phyloP scores from a whole-genome alignment of 2,888 invertebrate genomes.

The Lithosia quadra region DNA sequence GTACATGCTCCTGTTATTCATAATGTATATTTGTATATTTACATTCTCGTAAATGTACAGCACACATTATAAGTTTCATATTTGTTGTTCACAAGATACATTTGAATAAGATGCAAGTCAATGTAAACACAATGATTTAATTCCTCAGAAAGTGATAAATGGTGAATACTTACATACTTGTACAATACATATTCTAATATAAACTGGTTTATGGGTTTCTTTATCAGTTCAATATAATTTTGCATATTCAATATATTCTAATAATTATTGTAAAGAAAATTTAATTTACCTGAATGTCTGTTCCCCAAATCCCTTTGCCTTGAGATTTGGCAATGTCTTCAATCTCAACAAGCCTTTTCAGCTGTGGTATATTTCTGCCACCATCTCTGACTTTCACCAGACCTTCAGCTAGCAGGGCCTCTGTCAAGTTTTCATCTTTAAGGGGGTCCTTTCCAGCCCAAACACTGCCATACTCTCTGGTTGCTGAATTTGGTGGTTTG shows the following conservation, averaged over 20 bases:
- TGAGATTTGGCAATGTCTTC: conserved; percentile 96
- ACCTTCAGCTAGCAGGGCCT: conserved; percentile 95
- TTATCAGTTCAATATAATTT: neutral
- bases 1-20: conserved; percentile 91
- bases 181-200: neutral
- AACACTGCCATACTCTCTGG: conserved; percentile 94
- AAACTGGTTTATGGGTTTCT: too few relatives aligned
- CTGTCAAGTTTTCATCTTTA: conserved; percentile 95
- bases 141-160: neutral
- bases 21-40: too few relatives aligned
- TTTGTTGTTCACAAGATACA: neutral
- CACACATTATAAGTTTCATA: neutral
- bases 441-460: conserved; percentile 93
- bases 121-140: conserved; percentile 1
- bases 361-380: conserved; percentile 88
- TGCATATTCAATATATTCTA: neutral
- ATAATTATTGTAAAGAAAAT: neutral
- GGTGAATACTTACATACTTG: neutral
- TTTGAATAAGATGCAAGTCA: conserved; percentile 5
- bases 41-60: neutral
- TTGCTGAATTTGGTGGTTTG: conserved; percentile 93
- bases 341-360: conserved; percentile 91
- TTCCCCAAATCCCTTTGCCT: conserved; percentile 94
- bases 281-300: conserved; percentile 68
- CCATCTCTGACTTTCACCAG: conserved; percentile 91